Evolutionary conservation across 2,888 invertebrate species (phyloP).

Genomic region (Lordiphosa fenestrarum): DNA sequence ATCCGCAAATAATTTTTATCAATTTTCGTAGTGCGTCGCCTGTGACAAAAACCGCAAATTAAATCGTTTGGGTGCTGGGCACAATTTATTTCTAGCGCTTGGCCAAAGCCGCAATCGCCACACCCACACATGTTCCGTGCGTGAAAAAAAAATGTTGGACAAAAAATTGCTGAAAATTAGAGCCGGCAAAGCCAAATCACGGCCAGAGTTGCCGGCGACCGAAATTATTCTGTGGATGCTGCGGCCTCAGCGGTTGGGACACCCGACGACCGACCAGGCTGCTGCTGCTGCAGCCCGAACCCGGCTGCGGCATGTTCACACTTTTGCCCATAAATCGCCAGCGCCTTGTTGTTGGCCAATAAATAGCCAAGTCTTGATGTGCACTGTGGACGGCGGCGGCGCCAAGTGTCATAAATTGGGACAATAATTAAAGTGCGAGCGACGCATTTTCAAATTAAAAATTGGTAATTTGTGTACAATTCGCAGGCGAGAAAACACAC

Average conservation of each 20-base stretch:
- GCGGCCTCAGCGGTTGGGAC: slow-evolving; percentile 49
- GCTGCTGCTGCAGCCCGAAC: slow-evolving; percentile 8
- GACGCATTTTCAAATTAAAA: slow-evolving; percentile 43
- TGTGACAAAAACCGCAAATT: slow-evolving; percentile 70
- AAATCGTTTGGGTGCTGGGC: slow-evolving; percentile 63
- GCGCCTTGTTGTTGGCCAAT: slow-evolving; percentile 69
- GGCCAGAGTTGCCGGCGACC: slow-evolving; percentile 48
- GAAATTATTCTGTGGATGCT: slow-evolving; percentile 69
- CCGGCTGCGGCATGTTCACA: slow-evolving; percentile 36
- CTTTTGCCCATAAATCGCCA: slow-evolving; percentile 53
- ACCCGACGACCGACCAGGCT: background rate
- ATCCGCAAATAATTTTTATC: slow-evolving; percentile 52
- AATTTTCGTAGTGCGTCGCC: slow-evolving; percentile 44
- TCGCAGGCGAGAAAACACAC: slow-evolving; percentile 24
- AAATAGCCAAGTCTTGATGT: slow-evolving; percentile 55
- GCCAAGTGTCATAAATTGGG: slow-evolving; percentile 63
- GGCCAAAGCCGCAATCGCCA: slow-evolving; percentile 50
- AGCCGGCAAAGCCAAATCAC: slow-evolving; percentile 53
- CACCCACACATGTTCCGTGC: slow-evolving; percentile 10
- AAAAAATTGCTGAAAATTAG: slow-evolving; percentile 49
- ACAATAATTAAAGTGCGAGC: slow-evolving; percentile 58
- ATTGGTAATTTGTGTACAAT: slow-evolving; percentile 34
- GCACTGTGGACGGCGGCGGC: slow-evolving; percentile 39
- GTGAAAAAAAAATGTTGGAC: slow-evolving; percentile 14
- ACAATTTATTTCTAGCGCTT: slow-evolving; percentile 57